phyloP scores from a whole-genome alignment of 2,888 invertebrate genomes.

The Temnothorax rugatulus region DNA sequence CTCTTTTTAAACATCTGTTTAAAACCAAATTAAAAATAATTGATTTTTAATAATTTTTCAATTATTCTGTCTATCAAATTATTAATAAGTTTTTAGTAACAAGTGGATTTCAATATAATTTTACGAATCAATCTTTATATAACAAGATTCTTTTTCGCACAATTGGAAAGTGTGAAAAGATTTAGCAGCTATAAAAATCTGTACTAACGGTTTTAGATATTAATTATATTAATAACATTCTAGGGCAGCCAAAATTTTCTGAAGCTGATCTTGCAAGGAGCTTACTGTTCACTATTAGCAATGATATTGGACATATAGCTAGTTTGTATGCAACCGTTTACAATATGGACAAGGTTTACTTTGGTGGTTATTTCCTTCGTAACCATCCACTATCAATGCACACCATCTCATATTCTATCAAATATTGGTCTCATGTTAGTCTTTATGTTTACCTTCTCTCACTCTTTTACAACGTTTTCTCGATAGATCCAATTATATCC shows the following conservation, averaged over 20 bases:
- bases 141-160: neutral
- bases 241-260: slow-evolving; percentile 84
- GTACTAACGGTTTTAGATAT: neutral
- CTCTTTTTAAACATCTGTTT: neutral
- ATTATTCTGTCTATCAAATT: too few species aligned
- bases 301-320: slow-evolving; percentile 91
- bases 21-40: neutral
- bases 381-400: slow-evolving; percentile 91
- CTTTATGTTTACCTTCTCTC: slow-evolving; percentile 32
- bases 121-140: neutral
- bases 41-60: neutral
- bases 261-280: slow-evolving; percentile 89
- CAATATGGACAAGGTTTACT: slow-evolving; percentile 89
- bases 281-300: slow-evolving; percentile 89
- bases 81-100: neutral
- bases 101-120: neutral
- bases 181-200: slow-evolving; percentile 10
- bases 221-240: slow-evolving; percentile 48
- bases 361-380: slow-evolving; percentile 91
- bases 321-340: slow-evolving; percentile 90
- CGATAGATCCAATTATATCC: neutral
- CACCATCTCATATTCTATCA: slow-evolving; percentile 89
- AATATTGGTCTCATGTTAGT: slow-evolving; percentile 89
- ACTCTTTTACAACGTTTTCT: slow-evolving; percentile 18
- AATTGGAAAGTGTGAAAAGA: neutral